Evolutionary conservation across 2,888 invertebrate genomes (phyloP), one percentile per base, ranked within the genome.

Genomic region (Lottia scabra): DNA sequence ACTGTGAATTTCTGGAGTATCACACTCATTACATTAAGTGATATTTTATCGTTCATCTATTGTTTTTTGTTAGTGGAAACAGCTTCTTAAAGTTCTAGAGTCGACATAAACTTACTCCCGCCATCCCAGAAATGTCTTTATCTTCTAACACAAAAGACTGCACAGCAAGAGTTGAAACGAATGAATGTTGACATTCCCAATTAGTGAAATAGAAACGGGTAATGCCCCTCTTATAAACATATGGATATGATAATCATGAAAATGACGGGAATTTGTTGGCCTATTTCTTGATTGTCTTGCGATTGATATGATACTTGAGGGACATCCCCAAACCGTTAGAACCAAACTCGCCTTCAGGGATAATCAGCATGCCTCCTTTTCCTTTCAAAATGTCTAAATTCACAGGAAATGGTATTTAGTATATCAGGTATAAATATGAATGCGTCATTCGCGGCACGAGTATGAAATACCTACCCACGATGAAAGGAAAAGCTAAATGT

Each of bases 331-430:
- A 23, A 56, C 56, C 56, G 56, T 56, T 56, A 56, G 56, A 56
- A 56, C 19, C 56, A 23, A 56, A 56, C 56, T 56, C 56, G 23
- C 56, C 56, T 15, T 23, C 56, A 23, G 56, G 56, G 56, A 19
- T 23, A 23, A 23, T 23, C 56, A 19, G 56, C 56, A 56, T 56
- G 23, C 23, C 56, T 56, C 19, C 56, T 23, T 56, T 56, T 56
- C 19, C 56, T 56, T 56, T 56, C 56, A 56, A 56, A 56, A 56
- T 56, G 56, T 56, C 56, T 56, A 23, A 56, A 56, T 56, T 56
- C 56, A 56, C 56, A 56, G 56, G 56, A 56, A 19, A 23, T 23
- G 19, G 19, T 56, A 56, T 56, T 56, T 23, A 56, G 23, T 56
- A 56, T 56, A 19, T 23, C 12, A 56, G 56, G 56, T 56, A 56